Evolutionary conservation across 1,140 invertebrate genomes (phyloP).

Genomic region (Lordiphosa mommai): DNA sequence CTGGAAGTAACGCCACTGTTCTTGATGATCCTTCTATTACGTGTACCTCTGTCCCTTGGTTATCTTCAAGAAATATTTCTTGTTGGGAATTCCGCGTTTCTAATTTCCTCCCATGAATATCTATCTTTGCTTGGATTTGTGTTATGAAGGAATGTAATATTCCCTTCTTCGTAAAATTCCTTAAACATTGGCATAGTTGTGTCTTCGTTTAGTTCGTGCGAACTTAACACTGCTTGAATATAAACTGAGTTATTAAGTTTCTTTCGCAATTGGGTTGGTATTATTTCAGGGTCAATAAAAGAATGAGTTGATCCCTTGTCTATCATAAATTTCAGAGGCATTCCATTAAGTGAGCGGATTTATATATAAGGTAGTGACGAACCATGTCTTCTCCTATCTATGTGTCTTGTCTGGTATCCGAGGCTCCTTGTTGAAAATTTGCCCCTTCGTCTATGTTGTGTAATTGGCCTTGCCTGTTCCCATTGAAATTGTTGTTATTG

Average conservation of each 20-base stretch:
- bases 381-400: not conserved
- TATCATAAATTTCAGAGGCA: not conserved
- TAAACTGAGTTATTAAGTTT: not conserved
- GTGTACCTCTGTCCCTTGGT: not conserved
- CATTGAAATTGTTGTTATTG: not conserved
- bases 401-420: not conserved
- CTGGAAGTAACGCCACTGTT: not conserved
- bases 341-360: not conserved
- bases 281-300: slow-evolving; percentile 1
- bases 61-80: not conserved
- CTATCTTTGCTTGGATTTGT: not conserved
- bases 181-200: not conserved
- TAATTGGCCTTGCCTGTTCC: not conserved
- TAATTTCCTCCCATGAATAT: not conserved
- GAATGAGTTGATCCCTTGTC: not conserved
- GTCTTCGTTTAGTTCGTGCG: not conserved
- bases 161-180: not conserved
- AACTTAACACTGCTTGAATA: not conserved
- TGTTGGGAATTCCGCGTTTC: not conserved
- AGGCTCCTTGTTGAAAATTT: slow-evolving; percentile 5
- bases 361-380: not conserved
- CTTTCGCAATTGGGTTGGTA: not conserved
- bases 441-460: not conserved
- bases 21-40: no score
- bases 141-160: slow-evolving; percentile 1